phyloP scores from a whole-genome alignment of 2,113 vertebrate species.

The Rhinogobius similis region DNA sequence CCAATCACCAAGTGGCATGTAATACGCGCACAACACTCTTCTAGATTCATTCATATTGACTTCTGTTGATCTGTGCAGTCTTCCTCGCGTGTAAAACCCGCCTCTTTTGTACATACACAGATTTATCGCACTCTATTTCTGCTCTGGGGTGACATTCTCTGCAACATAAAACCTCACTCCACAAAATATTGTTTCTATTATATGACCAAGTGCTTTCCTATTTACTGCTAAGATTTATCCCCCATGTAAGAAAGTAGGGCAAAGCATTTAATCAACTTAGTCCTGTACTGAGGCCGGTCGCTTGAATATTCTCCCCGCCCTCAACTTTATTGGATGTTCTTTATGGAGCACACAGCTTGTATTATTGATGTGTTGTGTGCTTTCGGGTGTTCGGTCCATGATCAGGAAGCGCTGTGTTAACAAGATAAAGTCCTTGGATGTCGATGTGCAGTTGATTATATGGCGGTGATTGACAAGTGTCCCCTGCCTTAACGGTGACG shows the following conservation, averaged over 20 bases:
- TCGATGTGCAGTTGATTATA: slow-evolving; percentile 54
- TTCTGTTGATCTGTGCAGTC: neutral
- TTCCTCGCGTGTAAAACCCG: neutral
- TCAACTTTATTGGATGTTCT: slow-evolving; percentile 32
- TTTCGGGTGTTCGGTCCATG: slow-evolving; percentile 15
- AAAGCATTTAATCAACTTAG: slow-evolving; percentile 13
- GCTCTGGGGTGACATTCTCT: neutral
- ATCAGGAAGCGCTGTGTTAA: slow-evolving; percentile 15
- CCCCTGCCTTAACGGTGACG: slow-evolving; percentile 19
- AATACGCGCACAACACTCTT: slow-evolving; percentile 1
- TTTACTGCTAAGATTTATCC: slow-evolving; percentile 14
- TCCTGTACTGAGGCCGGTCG: neutral
- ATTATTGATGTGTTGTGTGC: slow-evolving; percentile 25
- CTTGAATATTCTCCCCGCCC: neutral
- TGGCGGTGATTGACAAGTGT: slow-evolving; percentile 39
- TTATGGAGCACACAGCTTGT: slow-evolving; percentile 9
- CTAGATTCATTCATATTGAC: neutral
- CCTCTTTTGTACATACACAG: slow-evolving; percentile 30
- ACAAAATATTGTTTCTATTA: slow-evolving; percentile 1
- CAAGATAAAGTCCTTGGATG: slow-evolving; percentile 24
- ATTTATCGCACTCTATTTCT: slow-evolving; percentile 17
- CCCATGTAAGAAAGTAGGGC: neutral
- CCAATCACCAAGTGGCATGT: neutral
- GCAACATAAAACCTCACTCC: slow-evolving; percentile 23
- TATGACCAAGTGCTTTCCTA: neutral